These are phyloP conservation scores for Oreortyx pictus DNA, from an alignment of 2,797 vertebrate genomes.

Conservation along the genomic window DNA sequence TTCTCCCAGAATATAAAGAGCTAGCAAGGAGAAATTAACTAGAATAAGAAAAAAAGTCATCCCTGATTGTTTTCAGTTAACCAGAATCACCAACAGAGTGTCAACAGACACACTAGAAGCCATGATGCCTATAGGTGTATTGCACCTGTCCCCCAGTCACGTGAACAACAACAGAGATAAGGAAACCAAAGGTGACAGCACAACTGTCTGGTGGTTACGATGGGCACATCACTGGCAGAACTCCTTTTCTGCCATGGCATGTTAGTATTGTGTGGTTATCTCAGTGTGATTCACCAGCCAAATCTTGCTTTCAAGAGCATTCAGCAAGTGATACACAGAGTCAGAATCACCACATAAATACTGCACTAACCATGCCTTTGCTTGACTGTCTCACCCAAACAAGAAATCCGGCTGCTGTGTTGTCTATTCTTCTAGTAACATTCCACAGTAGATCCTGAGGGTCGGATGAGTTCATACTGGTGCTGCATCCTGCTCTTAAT, in stretches of 20 bases:
- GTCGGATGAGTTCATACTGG: not conserved
- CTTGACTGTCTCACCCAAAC: not conserved
- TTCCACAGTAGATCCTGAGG: not conserved
- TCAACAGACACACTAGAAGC: not conserved
- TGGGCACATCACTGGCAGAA: not conserved
- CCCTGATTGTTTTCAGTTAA: not conserved
- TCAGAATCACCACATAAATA: not conserved
- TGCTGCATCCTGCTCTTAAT: not conserved
- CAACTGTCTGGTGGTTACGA: not conserved
- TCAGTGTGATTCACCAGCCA: not conserved
- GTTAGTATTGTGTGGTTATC: not conserved
- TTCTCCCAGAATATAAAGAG: not conserved
- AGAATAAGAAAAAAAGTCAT: not conserved
- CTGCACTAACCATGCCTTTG: not conserved
- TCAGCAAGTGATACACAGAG: rapidly evolving
- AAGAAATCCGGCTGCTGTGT: not conserved
- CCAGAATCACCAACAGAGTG: not conserved
- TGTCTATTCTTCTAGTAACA: not conserved
- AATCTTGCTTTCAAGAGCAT: not conserved
- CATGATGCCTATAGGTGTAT: not conserved
- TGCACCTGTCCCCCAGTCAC: not conserved
- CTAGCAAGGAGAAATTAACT: not conserved
- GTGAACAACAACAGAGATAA: not conserved
- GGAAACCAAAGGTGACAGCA: not conserved
- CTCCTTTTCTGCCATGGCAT: not conserved